Evolutionary conservation across 2,888 invertebrate species (phyloP).

Genomic region (Synanthedon formicaeformis): DNA sequence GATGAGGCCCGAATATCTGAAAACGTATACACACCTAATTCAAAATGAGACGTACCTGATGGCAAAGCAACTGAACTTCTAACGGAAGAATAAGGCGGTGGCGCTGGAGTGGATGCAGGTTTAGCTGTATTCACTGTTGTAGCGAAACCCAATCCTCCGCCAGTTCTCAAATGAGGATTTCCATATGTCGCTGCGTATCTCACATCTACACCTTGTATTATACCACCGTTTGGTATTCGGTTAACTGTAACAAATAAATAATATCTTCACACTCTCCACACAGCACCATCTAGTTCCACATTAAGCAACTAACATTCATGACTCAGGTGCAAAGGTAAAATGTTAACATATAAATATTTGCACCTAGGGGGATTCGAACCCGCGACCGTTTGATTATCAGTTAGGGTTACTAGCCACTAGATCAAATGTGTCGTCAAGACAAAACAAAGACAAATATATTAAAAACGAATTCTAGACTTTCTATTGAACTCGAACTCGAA

Average conservation of each 20-base stretch:
- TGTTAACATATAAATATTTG: too few relatives aligned
- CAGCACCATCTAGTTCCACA: too few relatives aligned
- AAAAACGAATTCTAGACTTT: neutral
- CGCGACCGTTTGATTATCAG: too few relatives aligned
- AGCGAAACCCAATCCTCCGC: slow-evolving; percentile 63
- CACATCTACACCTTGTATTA: slow-evolving; percentile 77
- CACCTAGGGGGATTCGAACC: too few relatives aligned
- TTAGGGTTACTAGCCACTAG: too few relatives aligned
- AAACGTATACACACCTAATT: too few relatives aligned
- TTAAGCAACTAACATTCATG: too few relatives aligned
- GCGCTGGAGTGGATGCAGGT: slow-evolving; percentile 84
- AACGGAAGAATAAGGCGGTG: slow-evolving; percentile 78
- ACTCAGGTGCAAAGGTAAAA: too few relatives aligned
- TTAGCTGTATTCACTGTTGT: slow-evolving; percentile 75
- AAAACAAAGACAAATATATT: too few relatives aligned
- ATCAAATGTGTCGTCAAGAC: too few relatives aligned
- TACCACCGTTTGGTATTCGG: slow-evolving; percentile 51
- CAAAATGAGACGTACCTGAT: slow-evolving; percentile 30
- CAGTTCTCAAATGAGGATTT: slow-evolving; percentile 86
- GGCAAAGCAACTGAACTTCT: slow-evolving; percentile 57
- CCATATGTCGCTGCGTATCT: slow-evolving; percentile 90
- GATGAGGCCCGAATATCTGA: too few relatives aligned
- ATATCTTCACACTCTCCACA: too few relatives aligned
- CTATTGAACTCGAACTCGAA: neutral
- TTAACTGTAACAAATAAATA: slow-evolving; percentile 17